Conservation (phyloP, 2,797 vertebrate genomes). For the Mastacembelus armatus region DNA sequence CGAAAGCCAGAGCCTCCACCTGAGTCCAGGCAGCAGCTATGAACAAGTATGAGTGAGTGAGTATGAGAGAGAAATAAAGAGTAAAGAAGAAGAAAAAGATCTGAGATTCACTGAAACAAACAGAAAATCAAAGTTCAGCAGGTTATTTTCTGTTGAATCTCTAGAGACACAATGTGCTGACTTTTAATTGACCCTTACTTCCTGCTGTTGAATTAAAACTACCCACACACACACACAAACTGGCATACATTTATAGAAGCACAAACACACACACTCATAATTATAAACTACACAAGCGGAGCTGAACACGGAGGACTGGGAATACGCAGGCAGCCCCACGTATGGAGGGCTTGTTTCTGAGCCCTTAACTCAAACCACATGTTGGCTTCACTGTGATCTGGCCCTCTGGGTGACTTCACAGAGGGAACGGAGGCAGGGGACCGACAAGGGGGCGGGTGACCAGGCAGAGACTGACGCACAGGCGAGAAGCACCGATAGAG, state of each 20-base stretch:
- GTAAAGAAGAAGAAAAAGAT: not conserved
- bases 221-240: slow-evolving; percentile 34
- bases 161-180: slow-evolving; percentile 62
- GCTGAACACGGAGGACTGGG: slow-evolving; percentile 42
- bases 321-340: slow-evolving; percentile 29
- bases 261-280: slow-evolving; percentile 20
- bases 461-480: slow-evolving; percentile 50
- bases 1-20: slow-evolving; percentile 43
- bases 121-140: slow-evolving; percentile 51
- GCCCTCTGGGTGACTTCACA: slow-evolving; percentile 58
- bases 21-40: no score
- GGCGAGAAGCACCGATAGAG: slow-evolving; percentile 59
- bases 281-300: slow-evolving; percentile 42
- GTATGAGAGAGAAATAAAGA: not conserved
- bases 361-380: slow-evolving; percentile 83
- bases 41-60: no score
- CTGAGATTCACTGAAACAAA: slow-evolving; percentile 28
- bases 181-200: slow-evolving; percentile 74
- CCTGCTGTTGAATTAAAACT: slow-evolving; percentile 68
- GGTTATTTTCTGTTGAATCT: slow-evolving; percentile 50
- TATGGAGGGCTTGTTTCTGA: slow-evolving; percentile 57
- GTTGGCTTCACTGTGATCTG: slow-evolving; percentile 68
- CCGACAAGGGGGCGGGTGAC: not conserved
- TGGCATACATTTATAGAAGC: slow-evolving; percentile 1
- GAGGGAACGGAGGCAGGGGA: not conserved